Evolutionary conservation across 2,797 vertebrate species (phyloP).

Genomic region (Channa striata): DNA sequence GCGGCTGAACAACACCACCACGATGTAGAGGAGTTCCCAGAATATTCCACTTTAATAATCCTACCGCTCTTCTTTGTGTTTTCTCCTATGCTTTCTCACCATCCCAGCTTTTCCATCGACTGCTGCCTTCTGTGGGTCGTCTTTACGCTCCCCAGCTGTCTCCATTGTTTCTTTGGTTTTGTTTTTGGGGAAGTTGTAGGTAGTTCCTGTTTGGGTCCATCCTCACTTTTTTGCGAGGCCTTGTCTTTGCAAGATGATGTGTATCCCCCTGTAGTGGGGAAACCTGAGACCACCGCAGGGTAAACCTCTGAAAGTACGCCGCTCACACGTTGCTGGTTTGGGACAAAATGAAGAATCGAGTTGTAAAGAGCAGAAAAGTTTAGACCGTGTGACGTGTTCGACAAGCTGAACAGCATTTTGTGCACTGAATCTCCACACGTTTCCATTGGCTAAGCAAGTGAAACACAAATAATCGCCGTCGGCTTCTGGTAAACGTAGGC

Average conservation of each 20-base stretch:
- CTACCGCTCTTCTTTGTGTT: conserved; percentile 54
- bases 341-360: no score
- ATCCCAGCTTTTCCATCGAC: conserved; percentile 39
- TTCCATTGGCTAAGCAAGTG: conserved; percentile 22
- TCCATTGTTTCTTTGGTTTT: conserved; percentile 34
- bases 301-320: conserved; percentile 35
- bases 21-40: conserved; percentile 84
- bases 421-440: conserved; percentile 46
- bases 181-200: conserved; percentile 73
- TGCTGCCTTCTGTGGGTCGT: conserved; percentile 60
- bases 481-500: background rate
- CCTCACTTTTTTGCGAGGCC: conserved; percentile 93
- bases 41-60: conserved; percentile 72
- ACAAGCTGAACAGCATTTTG: background rate
- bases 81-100: conserved; percentile 46
- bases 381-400: background rate
- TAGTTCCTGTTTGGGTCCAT: conserved; percentile 87
- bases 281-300: conserved; percentile 81
- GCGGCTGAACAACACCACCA: conserved; percentile 59
- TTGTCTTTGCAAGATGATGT: conserved; percentile 90
- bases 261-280: conserved; percentile 87
- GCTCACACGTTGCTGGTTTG: background rate
- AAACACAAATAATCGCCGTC: background rate
- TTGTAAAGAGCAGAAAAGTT: background rate
- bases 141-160: conserved; percentile 43